Base-by-base conservation (phyloP, 1,140 invertebrate species). In the Drosophila obscura region DNA sequence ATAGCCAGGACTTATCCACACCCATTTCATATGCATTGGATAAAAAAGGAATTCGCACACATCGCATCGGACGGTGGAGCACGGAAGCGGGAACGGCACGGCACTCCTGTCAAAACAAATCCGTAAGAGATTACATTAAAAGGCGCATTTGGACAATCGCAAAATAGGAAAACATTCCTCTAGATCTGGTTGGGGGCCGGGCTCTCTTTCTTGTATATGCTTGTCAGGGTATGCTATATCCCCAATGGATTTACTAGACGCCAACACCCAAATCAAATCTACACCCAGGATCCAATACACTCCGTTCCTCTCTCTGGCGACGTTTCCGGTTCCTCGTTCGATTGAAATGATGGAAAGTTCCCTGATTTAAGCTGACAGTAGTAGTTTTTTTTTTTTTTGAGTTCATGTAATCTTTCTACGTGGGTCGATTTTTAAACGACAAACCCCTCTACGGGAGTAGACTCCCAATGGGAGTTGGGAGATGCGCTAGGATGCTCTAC, bases 41-140 rank as follows among this genome's bases (percentile, higher is more conserved):
- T 76, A 61, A 76, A 59, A 35, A 63, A 64, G 51, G 52, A 60
- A 72, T 39, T 16, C 57, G 24, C 39, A 57, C 13, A 19, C 15
- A n/a, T 28, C 35, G 31, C 13, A 4, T 43, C 26, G 1, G 4
- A 35, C 26, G 45, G 57, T 48, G 39, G 16, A 28, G 45, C 44
- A 43, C 45, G 35, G 22, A 45, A 41, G 28, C 35, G 58, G n/a
- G 8, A 57, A 61, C 15, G 41, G 39, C 43, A 53, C 57, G 71
- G 76, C 71, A 69, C 69, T 84, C 74, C 76, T 85, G 82, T 85
- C 82, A 85, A 85, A 85, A 85, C 83, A 85, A 85, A 85, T 85
- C 82, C 82, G 78, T 85, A 87, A 88, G 82, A 85, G 82, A 85
- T 85, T 87, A 85, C 82, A 85, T 87, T 85, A 85, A 85, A 82